Evolutionary conservation across 2,113 vertebrate species (phyloP).

Genomic region (Psephotus haematonotus): DNA sequence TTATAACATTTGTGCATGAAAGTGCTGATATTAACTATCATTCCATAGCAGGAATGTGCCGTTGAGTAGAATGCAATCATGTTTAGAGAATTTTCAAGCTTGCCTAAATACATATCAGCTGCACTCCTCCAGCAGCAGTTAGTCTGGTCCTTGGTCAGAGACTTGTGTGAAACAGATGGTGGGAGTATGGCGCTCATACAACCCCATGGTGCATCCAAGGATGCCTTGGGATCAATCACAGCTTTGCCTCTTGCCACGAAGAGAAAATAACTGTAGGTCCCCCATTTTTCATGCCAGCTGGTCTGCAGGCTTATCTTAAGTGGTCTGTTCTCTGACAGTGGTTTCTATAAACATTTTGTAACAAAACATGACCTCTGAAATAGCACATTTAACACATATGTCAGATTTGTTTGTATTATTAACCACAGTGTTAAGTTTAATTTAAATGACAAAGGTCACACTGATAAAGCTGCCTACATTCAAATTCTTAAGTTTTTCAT

Average conservation of each 20-base stretch:
- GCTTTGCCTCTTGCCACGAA: not conserved
- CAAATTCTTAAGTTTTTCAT: not conserved
- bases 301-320: not conserved
- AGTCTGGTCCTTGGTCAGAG: not conserved
- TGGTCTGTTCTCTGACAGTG: not conserved
- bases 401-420: not conserved
- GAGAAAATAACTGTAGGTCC: fast-evolving
- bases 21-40: not conserved
- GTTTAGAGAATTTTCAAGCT: not conserved
- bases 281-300: fast-evolving
- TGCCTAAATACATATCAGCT: not conserved
- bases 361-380: not conserved
- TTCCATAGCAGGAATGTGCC: not conserved
- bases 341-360: not conserved
- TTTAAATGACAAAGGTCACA: not conserved
- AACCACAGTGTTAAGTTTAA: not conserved
- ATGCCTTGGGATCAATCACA: not conserved
- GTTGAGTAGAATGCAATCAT: not conserved
- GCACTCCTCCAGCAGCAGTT: not conserved
- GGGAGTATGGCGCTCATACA: fast-evolving
- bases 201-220: not conserved
- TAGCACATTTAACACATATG: not conserved
- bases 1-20: not conserved
- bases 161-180: not conserved
- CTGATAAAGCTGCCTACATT: not conserved